These are phyloP conservation scores for Alces alces DNA, from an alignment of 2,113 vertebrate species.

Conservation along the genomic window DNA sequence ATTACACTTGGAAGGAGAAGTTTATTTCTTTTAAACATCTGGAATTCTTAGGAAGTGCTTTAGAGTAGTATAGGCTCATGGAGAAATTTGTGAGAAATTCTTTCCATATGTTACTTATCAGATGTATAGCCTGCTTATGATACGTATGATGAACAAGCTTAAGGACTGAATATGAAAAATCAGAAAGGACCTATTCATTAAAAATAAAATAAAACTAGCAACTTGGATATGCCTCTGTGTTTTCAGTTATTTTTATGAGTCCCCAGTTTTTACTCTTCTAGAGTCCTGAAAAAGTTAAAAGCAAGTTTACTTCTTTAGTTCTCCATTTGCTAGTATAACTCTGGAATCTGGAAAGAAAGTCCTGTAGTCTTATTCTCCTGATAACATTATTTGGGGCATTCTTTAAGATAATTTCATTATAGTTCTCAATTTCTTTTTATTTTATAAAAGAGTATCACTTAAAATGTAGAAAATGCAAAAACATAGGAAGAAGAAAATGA, in stretches of 20 bases:
- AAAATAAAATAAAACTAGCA: constrained; percentile 70
- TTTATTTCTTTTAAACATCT: constrained; percentile 74
- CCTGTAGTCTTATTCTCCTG: background rate
- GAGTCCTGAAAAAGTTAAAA: constrained; percentile 52
- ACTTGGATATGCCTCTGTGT: background rate
- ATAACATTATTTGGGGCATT: constrained; percentile 1
- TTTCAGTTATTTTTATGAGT: constrained; percentile 45
- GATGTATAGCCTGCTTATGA: constrained; percentile 54
- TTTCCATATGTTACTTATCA: constrained; percentile 72
- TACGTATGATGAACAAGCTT: constrained; percentile 63
- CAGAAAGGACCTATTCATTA: constrained; percentile 62
- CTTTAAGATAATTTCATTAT: constrained; percentile 35
- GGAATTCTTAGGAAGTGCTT: constrained; percentile 69
- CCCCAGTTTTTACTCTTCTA: constrained; percentile 61
- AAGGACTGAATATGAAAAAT: constrained; percentile 68
- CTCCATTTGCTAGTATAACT: constrained; percentile 18
- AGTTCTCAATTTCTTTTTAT: background rate
- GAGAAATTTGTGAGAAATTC: constrained; percentile 59
- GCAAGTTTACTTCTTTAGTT: constrained; percentile 15
- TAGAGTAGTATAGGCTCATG: constrained; percentile 42
- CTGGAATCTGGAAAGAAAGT: background rate
- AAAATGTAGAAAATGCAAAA: constrained; percentile 19
- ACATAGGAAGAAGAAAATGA: constrained; percentile 2
- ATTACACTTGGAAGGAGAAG: constrained; percentile 60
- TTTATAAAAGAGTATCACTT: constrained; percentile 25